Percentiles rank a stretch among this genome's conserved stretches.
phyloP scores from a whole-genome alignment of 1,140 invertebrate species.

The Hyles vespertilio region DNA sequence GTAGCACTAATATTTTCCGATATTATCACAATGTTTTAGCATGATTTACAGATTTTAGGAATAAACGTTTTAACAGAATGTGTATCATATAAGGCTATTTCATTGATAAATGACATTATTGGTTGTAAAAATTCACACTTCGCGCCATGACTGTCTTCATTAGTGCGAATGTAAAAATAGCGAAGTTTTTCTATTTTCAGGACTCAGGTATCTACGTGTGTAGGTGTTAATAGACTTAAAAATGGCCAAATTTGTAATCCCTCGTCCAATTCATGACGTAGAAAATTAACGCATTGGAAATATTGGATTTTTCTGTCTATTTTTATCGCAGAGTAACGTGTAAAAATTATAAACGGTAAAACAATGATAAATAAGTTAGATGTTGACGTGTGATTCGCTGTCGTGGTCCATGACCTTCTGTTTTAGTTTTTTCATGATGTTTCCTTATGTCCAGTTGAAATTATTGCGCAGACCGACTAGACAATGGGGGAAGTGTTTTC shows the following conservation, averaged over 20 bases:
- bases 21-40: too few relatives aligned
- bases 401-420: too few relatives aligned
- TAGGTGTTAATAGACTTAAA: constrained; percentile 14
- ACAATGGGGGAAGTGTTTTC: too few relatives aligned
- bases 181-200: constrained; percentile 15
- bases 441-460: too few relatives aligned
- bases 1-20: too few relatives aligned
- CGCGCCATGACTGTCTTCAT: constrained; percentile 15
- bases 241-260: constrained; percentile 19
- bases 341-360: too few relatives aligned
- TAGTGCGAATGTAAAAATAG: constrained; percentile 23
- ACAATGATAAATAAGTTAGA: too few relatives aligned
- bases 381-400: too few relatives aligned
- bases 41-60: too few relatives aligned
- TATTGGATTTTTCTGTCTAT: constrained; percentile 4
- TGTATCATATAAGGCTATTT: constrained; percentile 3
- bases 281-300: constrained; percentile 18
- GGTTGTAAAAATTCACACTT: constrained; percentile 21
- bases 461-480: too few relatives aligned
- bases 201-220: not conserved
- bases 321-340: not conserved
- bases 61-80: too few relatives aligned
- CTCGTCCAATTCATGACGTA: constrained; percentile 12
- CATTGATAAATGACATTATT: constrained; percentile 12
- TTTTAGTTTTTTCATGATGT: too few relatives aligned